Evolutionary conservation across 2,113 vertebrate genomes (phyloP).

Genomic region (Nymphicus hollandicus): DNA sequence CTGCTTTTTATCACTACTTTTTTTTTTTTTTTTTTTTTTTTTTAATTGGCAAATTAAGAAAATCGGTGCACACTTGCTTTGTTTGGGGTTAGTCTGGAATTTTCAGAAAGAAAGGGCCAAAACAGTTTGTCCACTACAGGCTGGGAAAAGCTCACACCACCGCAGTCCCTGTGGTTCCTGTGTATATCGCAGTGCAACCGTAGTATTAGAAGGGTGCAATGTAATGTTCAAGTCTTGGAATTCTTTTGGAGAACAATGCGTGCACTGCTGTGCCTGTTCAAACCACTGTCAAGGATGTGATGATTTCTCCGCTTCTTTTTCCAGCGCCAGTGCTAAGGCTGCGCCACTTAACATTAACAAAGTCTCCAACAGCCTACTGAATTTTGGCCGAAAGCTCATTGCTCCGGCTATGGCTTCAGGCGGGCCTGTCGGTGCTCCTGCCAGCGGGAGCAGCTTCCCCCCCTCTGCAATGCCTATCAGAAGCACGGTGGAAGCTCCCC

Average conservation of each 20-base stretch:
- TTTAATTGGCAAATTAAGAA: not conserved
- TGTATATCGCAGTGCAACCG: not conserved
- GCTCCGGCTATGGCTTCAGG: slow-evolving; percentile 82
- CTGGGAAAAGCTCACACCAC: not conserved
- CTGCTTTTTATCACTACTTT: not conserved
- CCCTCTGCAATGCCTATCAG: slow-evolving; percentile 5
- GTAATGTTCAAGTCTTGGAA: not conserved
- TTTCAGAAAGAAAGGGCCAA: not conserved
- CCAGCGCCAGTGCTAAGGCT: slow-evolving; percentile 76
- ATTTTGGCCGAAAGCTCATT: slow-evolving; percentile 94
- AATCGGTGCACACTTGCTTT: not conserved
- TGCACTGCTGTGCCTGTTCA: not conserved
- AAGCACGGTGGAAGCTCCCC: slow-evolving; percentile 39
- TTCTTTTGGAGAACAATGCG: not conserved
- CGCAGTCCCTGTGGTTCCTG: not conserved
- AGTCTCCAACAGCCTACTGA: slow-evolving; percentile 94
- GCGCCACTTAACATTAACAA: slow-evolving; percentile 96
- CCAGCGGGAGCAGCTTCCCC: slow-evolving; percentile 44
- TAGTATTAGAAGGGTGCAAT: not conserved
- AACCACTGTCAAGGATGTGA: not conserved
- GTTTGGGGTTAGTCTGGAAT: not conserved
- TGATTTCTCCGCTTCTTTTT: not conserved
- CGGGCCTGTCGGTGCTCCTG: slow-evolving; percentile 50
- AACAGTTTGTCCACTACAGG: not conserved
- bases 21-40: not conserved